phyloP scores from a whole-genome alignment of 1,140 invertebrate species.

The Pteromalus puparum region DNA sequence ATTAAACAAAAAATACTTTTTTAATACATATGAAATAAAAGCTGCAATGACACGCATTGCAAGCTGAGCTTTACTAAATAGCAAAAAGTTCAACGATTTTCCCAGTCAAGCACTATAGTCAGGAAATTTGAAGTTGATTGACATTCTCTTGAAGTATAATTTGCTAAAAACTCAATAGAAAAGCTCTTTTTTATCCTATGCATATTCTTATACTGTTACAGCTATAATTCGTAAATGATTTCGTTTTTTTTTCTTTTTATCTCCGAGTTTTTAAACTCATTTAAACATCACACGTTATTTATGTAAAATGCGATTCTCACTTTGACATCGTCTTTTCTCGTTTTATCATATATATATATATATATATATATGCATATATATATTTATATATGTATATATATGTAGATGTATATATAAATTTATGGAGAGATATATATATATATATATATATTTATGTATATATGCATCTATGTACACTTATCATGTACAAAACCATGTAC shows the following conservation, averaged over 20 bases:
- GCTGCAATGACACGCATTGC: neutral
- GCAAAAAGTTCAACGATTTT: slow-evolving; percentile 19
- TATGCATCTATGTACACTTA: slow-evolving; percentile 56
- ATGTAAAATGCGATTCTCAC: slow-evolving; percentile 53
- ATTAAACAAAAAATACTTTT: slow-evolving; percentile 44
- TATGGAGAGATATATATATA: slow-evolving; percentile 40
- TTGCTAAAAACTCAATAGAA: slow-evolving; percentile 43
- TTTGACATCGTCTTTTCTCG: slow-evolving; percentile 44
- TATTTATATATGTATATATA: slow-evolving; percentile 49
- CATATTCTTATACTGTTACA: slow-evolving; percentile 38
- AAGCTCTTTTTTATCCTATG: slow-evolving; percentile 38
- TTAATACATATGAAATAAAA: slow-evolving; percentile 34
- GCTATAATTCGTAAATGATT: slow-evolving; percentile 34
- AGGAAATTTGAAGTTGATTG: slow-evolving; percentile 28
- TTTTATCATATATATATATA: slow-evolving; percentile 21
- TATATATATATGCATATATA: slow-evolving; percentile 27
- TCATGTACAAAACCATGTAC: slow-evolving; percentile 50
- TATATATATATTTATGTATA: slow-evolving; percentile 54
- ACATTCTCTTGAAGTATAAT: slow-evolving; percentile 31
- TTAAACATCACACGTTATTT: slow-evolving; percentile 50
- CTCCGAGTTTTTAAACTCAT: slow-evolving; percentile 6
- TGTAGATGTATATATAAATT: slow-evolving; percentile 27
- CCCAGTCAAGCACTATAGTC: slow-evolving; percentile 19
- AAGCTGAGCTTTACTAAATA: slow-evolving; percentile 35
- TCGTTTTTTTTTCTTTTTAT: slow-evolving; percentile 27